phyloP scores from a whole-genome alignment of 2,113 vertebrate species.

The Gavialis gangeticus region DNA sequence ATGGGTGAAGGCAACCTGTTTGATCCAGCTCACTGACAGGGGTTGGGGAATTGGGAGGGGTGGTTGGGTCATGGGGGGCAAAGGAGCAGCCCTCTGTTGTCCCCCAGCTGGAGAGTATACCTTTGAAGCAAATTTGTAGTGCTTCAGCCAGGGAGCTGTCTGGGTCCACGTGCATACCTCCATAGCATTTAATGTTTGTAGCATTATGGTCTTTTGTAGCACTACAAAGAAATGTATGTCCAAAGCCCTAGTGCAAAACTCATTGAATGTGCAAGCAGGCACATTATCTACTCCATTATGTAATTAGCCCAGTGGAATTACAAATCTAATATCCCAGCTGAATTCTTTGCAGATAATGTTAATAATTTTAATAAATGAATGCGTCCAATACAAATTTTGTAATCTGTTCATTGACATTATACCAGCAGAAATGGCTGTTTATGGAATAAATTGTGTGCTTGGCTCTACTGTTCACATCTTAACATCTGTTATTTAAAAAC shows the following conservation, averaged over 20 bases:
- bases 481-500: not conserved
- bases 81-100: too few species aligned
- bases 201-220: too few species aligned
- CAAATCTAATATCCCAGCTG: not conserved
- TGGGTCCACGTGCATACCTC: too few species aligned
- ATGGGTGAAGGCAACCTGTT: too few species aligned
- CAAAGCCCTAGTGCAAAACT: not conserved
- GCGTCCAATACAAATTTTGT: not conserved
- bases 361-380: conserved; percentile 6
- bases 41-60: too few species aligned
- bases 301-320: not conserved
- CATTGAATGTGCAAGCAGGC: not conserved
- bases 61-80: too few species aligned
- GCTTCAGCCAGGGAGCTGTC: too few species aligned
- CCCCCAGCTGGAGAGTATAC: too few species aligned
- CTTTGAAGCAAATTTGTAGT: too few species aligned
- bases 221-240: too few species aligned
- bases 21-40: too few species aligned
- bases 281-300: not conserved
- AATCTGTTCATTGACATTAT: not conserved
- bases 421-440: not conserved
- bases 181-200: too few species aligned
- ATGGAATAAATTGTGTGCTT: not conserved
- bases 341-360: not conserved
- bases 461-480: not conserved